Conservation (phyloP, 2,113 vertebrate genomes). For the Phylloscopus trochilus region DNA sequence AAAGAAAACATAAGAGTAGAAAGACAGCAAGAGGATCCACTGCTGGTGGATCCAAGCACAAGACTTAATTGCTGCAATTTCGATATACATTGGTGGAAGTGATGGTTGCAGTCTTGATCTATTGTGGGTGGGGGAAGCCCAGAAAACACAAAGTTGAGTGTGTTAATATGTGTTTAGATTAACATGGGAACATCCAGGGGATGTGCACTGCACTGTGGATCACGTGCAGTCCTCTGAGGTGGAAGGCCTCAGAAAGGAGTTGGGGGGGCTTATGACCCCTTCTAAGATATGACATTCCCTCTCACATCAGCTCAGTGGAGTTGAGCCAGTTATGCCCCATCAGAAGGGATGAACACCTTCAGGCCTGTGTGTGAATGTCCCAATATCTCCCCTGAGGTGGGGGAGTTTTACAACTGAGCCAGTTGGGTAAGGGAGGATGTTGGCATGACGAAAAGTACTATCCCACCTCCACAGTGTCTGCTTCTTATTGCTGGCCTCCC, state of each 20-base stretch:
- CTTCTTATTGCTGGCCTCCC: background rate
- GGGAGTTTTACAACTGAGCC: background rate
- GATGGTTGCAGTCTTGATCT: background rate
- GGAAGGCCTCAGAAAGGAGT: background rate
- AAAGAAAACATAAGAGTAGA: background rate
- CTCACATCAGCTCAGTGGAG: background rate
- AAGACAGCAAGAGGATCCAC: background rate
- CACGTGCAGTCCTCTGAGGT: no score
- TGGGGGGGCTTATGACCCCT: background rate
- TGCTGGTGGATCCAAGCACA: rapidly evolving
- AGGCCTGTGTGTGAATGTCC: background rate
- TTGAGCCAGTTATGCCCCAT: background rate
- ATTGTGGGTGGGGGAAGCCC: rapidly evolving
- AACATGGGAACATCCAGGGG: no score
- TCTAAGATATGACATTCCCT: background rate
- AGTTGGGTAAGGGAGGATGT: background rate
- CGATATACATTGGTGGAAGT: background rate
- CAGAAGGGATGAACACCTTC: background rate
- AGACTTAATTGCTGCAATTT: background rate
- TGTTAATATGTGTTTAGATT: background rate
- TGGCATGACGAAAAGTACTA: background rate
- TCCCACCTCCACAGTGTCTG: background rate
- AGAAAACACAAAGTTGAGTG: background rate
- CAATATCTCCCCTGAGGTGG: rapidly evolving
- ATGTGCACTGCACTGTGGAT: background rate